Percentiles rank a stretch among this genome's conserved stretches.
phyloP scores from a whole-genome alignment of 92 coral and sea anemone species.

The Palythoa grandis region DNA sequence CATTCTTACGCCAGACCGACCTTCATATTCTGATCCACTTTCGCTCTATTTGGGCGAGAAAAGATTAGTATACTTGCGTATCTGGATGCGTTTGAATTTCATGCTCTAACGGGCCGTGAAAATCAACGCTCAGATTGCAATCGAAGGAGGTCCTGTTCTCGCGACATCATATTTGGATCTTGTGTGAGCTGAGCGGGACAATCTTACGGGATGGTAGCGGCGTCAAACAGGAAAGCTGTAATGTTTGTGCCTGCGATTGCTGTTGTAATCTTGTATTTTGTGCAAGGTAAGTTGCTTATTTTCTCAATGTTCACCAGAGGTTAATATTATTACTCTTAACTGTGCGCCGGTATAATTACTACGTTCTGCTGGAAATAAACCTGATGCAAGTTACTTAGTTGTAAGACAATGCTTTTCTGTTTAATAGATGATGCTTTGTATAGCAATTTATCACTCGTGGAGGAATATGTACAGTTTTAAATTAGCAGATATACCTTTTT shows the following conservation, averaged over 20 bases:
- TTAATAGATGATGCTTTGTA: constrained; percentile 3
- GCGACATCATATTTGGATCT: constrained; percentile 13
- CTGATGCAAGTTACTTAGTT: background rate
- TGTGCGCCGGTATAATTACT: background rate
- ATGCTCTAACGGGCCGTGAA: constrained; percentile 40
- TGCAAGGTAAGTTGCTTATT: constrained; percentile 21
- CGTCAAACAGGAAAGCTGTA: constrained; percentile 12
- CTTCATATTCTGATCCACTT: constrained; percentile 58
- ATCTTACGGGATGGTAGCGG: constrained; percentile 41
- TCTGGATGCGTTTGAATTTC: constrained; percentile 49
- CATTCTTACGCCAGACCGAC: constrained; percentile 64
- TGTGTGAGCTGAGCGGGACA: constrained; percentile 29
- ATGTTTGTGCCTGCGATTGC: constrained; percentile 12
- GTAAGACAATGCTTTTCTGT: constrained; percentile 44
- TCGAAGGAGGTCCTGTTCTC: constrained; percentile 34
- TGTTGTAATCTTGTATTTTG: constrained; percentile 24
- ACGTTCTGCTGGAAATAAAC: background rate
- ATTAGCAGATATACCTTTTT: background rate
- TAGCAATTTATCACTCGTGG: background rate
- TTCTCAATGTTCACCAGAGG: too few species aligned
- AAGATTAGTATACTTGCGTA: constrained; percentile 19
- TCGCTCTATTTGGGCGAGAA: constrained; percentile 47
- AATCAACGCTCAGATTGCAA: constrained; percentile 44
- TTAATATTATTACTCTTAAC: too few species aligned
- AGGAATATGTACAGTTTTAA: too few species aligned